These are phyloP conservation scores for Paramisgurnus dabryanus DNA, from an alignment of 2,113 vertebrate species.

Conservation along the genomic window DNA sequence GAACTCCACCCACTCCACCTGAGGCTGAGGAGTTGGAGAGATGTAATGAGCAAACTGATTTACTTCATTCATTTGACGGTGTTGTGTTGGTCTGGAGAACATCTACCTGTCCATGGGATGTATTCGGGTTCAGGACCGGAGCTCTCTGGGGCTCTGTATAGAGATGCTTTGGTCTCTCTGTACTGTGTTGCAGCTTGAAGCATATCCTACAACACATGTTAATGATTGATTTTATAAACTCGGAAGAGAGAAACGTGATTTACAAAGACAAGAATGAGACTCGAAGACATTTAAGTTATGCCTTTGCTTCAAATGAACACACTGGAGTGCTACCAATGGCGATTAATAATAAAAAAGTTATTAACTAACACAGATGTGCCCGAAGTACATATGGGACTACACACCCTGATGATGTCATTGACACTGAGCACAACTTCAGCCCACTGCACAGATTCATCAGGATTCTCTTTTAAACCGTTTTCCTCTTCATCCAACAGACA, in stretches of 20 bases:
- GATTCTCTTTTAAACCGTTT: slow-evolving; percentile 78
- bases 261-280: not conserved
- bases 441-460: slow-evolving; percentile 82
- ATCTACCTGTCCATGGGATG: slow-evolving; percentile 92
- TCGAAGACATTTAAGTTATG: not conserved
- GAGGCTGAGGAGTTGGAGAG: slow-evolving; percentile 74
- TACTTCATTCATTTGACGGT: not conserved
- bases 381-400: not conserved
- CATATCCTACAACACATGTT: slow-evolving; percentile 79
- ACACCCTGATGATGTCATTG: slow-evolving; percentile 89
- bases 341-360: too few species aligned
- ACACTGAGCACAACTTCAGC: slow-evolving; percentile 83
- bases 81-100: not conserved
- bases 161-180: slow-evolving; percentile 81
- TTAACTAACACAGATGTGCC: too few species aligned
- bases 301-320: too few species aligned
- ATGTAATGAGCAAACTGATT: not conserved
- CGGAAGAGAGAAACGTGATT: too few species aligned
- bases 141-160: slow-evolving; percentile 81
- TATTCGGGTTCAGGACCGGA: slow-evolving; percentile 83
- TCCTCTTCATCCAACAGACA: slow-evolving; percentile 91
- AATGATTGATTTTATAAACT: not conserved
- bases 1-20: slow-evolving; percentile 70
- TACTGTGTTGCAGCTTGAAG: slow-evolving; percentile 88
- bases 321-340: too few species aligned